Evolutionary conservation across 2,113 vertebrate genomes (phyloP), one percentile per base, ranked within the genome.

Genomic region (Hemichromis elongatus): DNA sequence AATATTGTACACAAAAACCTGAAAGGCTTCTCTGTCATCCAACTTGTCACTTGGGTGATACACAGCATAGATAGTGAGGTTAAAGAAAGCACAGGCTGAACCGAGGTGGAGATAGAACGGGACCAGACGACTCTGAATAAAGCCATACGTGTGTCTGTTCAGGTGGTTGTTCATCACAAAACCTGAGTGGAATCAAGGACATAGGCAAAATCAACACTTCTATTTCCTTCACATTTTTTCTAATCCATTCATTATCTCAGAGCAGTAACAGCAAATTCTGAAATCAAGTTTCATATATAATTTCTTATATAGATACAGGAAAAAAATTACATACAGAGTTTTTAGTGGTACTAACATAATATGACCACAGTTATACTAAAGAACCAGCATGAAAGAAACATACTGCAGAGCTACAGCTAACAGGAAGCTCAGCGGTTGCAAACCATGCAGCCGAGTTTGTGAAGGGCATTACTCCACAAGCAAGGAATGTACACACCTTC

Each of bases 141-240:
- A 96, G 19, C 97, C 95, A 1, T 92, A 97, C 0, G 96, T 97
- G 92, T 97, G 96, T 92, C 95, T 94, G 90, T 97, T 96, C 81
- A 97, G 95, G 90, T 92, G 89, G 88, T 90, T 96, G 94, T 96
- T 91, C 96, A 97, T 97, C 91, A 97, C 96, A 9, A 97, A 96
- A 66, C 95, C 96, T 96, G 87, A 8, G 55, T 1, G 83, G 24
- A 80, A 56, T 89, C 10, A 24, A 86, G 5, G n/a, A 7, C 26
- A 57, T 84, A 33, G 12, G 8, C 21, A 28, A 73, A 50, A 73
- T 19, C 24, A 28, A 11, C 24, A 3, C 13, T n/a, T n/a, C 9
- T 11, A 28, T 35, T 33, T 63, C 16, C 10, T n/a, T n/a, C n/a
- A n/a, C n/a, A n/a, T n/a, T n/a, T n/a, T n/a, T n/a, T n/a, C n/a